A percentile compares a stretch with the other conserved stretches of the same genome.
phyloP scores from a whole-genome alignment of 2,797 vertebrate genomes.

The Sebastes vulpes region DNA sequence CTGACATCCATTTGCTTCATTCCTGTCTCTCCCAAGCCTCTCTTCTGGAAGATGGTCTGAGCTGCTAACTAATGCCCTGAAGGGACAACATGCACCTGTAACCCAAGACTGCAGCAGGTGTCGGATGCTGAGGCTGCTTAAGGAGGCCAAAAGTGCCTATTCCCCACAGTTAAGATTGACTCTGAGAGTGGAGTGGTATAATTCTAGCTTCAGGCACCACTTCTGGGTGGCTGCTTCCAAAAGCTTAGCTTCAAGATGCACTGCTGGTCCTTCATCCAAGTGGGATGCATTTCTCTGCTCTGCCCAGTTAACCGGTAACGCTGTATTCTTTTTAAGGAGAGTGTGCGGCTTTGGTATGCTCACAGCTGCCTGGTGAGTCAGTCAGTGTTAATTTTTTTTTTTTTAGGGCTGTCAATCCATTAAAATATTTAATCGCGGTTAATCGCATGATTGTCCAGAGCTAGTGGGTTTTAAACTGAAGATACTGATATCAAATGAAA shows the following conservation, averaged over 20 bases:
- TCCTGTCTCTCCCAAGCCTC: constrained; percentile 7
- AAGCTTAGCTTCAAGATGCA: constrained; percentile 66
- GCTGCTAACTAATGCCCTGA: constrained; percentile 63
- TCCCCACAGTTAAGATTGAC: constrained; percentile 70
- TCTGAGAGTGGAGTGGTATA: constrained; percentile 61
- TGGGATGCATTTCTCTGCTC: constrained; percentile 45
- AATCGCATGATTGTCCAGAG: too few relatives aligned
- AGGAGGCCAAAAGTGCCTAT: constrained; percentile 68
- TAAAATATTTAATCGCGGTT: too few relatives aligned
- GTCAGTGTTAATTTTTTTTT: background rate
- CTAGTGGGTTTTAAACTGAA: too few relatives aligned
- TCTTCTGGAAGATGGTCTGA: constrained; percentile 42
- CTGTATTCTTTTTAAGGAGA: constrained; percentile 29
- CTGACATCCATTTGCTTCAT: constrained; percentile 29
- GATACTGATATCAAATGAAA: too few relatives aligned
- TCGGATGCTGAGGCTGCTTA: constrained; percentile 59
- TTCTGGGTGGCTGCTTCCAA: constrained; percentile 70
- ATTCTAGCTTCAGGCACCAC: constrained; percentile 74
- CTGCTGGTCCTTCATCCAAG: constrained; percentile 58
- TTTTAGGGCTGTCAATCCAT: background rate
- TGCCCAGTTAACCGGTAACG: constrained; percentile 43
- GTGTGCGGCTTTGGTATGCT: constrained; percentile 5
- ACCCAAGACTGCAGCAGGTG: constrained; percentile 67
- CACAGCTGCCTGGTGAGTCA: constrained; percentile 11
- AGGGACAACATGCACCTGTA: constrained; percentile 73